Evolutionary conservation across 1,140 invertebrate genomes (phyloP).

Genomic region (Psilanteris sp.): DNA sequence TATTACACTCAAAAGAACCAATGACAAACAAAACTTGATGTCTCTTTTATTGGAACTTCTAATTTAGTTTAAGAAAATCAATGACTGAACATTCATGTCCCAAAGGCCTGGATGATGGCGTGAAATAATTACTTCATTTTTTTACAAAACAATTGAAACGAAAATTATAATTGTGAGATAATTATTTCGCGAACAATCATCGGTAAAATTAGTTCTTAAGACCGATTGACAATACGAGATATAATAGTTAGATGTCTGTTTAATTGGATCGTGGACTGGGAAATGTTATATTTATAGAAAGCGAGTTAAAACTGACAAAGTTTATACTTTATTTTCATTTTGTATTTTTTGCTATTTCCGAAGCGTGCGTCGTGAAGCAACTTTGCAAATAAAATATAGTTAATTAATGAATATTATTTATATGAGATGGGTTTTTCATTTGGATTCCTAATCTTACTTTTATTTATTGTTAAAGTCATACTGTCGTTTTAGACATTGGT

Average conservation of each 20-base stretch:
- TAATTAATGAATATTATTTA: conserved; percentile 55
- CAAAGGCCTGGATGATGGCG: conserved; percentile 38
- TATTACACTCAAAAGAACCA: no score
- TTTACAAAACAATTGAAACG: neutral
- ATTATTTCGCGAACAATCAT: conserved; percentile 17
- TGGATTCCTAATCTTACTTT: conserved; percentile 24
- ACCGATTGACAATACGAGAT: conserved; percentile 52
- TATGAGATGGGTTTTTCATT: conserved; percentile 42
- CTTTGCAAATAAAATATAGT: conserved; percentile 16
- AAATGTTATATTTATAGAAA: conserved; percentile 52
- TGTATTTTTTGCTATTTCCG: neutral
- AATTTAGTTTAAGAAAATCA: no score
- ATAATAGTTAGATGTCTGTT: conserved; percentile 22
- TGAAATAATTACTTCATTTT: conserved; percentile 12
- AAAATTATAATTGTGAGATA: conserved; percentile 5
- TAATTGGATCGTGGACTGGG: conserved; percentile 29
- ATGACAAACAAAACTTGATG: no score
- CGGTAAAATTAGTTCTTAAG: conserved; percentile 35
- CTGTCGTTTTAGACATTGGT: conserved; percentile 44
- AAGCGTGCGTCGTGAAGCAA: conserved; percentile 12
- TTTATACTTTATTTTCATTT: conserved; percentile 23
- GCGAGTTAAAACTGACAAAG: conserved; percentile 42
- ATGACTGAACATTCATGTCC: conserved; percentile 48
- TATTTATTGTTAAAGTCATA: conserved; percentile 57
- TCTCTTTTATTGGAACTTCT: no score